These are phyloP conservation scores for Anas flavirostris DNA, from an alignment of 2,797 vertebrate species.

Conservation along the genomic window DNA sequence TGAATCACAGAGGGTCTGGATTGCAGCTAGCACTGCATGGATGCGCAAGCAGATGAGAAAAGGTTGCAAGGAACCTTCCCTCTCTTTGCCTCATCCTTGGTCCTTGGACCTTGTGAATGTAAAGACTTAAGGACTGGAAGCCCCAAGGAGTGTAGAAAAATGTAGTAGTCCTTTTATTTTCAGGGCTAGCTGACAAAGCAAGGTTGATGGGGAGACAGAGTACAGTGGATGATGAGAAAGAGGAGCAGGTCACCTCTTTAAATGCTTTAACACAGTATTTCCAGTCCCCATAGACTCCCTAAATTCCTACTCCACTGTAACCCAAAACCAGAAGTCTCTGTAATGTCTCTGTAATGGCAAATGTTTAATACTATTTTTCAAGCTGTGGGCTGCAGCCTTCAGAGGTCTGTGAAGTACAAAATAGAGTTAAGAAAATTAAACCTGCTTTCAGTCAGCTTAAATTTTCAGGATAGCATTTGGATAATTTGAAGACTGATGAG, in stretches of 20 bases:
- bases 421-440: not conserved
- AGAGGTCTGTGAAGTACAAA: not conserved
- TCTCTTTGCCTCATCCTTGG: not conserved
- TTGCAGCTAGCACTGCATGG: not conserved
- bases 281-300: not conserved
- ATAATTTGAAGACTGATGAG: not conserved
- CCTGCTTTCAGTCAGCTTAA: not conserved
- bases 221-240: not conserved
- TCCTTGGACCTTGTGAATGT: not conserved
- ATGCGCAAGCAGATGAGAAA: not conserved
- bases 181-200: not conserved
- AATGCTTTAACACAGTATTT: not conserved
- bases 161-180: not conserved
- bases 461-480: not conserved
- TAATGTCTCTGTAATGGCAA: not conserved
- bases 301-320: not conserved
- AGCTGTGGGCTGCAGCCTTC: not conserved
- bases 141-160: not conserved
- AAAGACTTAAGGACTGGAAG: not conserved
- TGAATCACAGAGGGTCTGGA: conserved; percentile 10
- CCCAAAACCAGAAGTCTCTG: not conserved
- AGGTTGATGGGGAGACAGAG: not conserved
- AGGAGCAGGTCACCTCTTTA: not conserved
- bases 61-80: not conserved
- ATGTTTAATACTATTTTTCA: not conserved